These are phyloP conservation scores for Stylophora pistillata DNA, from an alignment of 64 coral and sea anemone species.

Conservation along the genomic window DNA sequence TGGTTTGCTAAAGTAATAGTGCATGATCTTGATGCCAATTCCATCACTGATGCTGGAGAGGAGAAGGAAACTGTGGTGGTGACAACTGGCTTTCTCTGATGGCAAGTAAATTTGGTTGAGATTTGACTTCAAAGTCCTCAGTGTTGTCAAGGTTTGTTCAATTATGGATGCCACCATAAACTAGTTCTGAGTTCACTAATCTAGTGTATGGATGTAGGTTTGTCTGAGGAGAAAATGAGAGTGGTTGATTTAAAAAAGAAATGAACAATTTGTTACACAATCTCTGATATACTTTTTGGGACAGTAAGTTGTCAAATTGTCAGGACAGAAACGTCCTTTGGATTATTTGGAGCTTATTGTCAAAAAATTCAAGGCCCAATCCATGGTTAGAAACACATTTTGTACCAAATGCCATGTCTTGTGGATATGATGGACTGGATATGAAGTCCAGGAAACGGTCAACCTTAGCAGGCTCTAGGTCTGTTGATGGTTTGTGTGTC, in stretches of 20 bases:
- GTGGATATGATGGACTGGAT: not conserved
- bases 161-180: constrained; percentile 53
- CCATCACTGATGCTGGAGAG: constrained; percentile 40
- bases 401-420: constrained; percentile 26
- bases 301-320: not conserved
- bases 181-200: constrained; percentile 65
- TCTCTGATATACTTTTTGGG: not conserved
- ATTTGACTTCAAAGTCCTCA: constrained; percentile 30
- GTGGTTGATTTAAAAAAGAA: constrained; percentile 16
- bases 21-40: constrained; percentile 18
- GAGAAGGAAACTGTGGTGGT: constrained; percentile 34
- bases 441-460: constrained; percentile 54
- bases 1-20: constrained; percentile 31
- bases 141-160: constrained; percentile 39
- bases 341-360: not conserved
- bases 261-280: not conserved
- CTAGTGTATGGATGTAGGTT: constrained; percentile 46
- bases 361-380: constrained; percentile 37
- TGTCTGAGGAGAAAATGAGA: constrained; percentile 27
- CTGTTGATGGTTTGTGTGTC: constrained; percentile 2
- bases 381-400: not conserved
- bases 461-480: constrained; percentile 40
- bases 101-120: constrained; percentile 38
- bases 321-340: too few species aligned
- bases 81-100: constrained; percentile 61